These are phyloP conservation scores for Sturmia bella DNA, from an alignment of 2,888 invertebrate species.

Conservation along the genomic window DNA sequence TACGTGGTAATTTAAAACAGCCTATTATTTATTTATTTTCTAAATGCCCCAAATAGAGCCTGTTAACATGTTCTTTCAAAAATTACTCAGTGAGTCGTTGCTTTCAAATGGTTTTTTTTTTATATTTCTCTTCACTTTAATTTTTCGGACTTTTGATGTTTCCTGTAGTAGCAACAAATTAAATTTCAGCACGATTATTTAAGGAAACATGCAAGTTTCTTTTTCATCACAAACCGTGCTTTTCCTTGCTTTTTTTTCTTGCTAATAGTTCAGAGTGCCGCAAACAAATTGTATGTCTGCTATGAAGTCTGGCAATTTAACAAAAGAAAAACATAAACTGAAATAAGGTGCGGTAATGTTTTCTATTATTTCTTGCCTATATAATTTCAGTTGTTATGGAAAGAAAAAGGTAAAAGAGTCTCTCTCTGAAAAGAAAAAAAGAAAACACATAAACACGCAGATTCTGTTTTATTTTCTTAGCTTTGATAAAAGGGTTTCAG, in stretches of 20 bases:
- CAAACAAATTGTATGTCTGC: slow-evolving; percentile 48
- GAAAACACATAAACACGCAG: slow-evolving; percentile 50
- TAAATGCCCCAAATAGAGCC: slow-evolving; percentile 1
- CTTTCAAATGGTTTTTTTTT: not conserved
- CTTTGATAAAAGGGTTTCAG: slow-evolving; percentile 36
- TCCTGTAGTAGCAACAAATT: slow-evolving; percentile 66
- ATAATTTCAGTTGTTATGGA: slow-evolving; percentile 12
- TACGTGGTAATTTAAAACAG: not conserved
- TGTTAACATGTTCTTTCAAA: slow-evolving; percentile 46
- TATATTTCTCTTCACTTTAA: slow-evolving; percentile 8
- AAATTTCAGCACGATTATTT: slow-evolving; percentile 62
- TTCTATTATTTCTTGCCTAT: slow-evolving; percentile 20
- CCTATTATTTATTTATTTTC: not conserved
- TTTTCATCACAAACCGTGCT: slow-evolving; percentile 5
- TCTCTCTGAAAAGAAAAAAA: slow-evolving; percentile 1
- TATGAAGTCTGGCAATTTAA: slow-evolving; percentile 51
- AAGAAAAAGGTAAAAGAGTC: not conserved
- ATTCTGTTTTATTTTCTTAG: slow-evolving; percentile 15
- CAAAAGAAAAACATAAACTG: slow-evolving; percentile 33
- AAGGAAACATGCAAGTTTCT: slow-evolving; percentile 52
- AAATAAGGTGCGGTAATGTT: slow-evolving; percentile 57
- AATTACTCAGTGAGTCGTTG: slow-evolving; percentile 29
- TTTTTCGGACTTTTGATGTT: slow-evolving; percentile 65
- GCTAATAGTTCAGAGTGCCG: slow-evolving; percentile 27
- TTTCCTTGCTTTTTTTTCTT: not conserved